Evolutionary conservation across 2,797 vertebrate species (phyloP).

Genomic region (Phrynocephalus guinanensis): DNA sequence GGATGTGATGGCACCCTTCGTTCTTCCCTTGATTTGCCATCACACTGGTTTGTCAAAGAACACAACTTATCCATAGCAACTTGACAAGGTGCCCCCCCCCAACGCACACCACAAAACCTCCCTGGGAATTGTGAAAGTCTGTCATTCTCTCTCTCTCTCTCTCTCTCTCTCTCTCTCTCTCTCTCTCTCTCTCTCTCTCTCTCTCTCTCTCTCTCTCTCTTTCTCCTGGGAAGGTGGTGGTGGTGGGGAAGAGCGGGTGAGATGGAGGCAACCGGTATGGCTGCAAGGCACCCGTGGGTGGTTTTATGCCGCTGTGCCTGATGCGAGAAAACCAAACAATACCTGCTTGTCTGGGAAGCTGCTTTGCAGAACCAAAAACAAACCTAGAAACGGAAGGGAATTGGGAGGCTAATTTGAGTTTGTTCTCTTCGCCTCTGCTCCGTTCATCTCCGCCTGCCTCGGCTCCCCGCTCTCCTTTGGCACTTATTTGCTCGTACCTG

Average conservation of each 20-base stretch:
- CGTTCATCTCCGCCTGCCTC: background rate
- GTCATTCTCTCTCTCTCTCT: too few species aligned
- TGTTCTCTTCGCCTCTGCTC: constrained; percentile 4
- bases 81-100: too few species aligned
- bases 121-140: background rate
- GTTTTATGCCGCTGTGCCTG: background rate
- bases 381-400: background rate
- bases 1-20: too few species aligned
- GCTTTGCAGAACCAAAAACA: background rate
- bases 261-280: background rate
- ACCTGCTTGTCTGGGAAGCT: background rate
- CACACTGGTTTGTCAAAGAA: too few species aligned
- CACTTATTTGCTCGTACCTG: constrained; percentile 47
- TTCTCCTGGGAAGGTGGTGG: background rate
- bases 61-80: too few species aligned
- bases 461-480: background rate
- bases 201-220: too few species aligned
- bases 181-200: too few species aligned
- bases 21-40: too few species aligned
- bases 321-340: background rate
- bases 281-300: background rate
- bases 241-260: background rate
- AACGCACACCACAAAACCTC: background rate
- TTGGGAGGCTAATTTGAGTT: constrained; percentile 18
- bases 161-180: too few species aligned